phyloP scores from a whole-genome alignment of 2,888 invertebrate genomes.

The Ametastegia equiseti region DNA sequence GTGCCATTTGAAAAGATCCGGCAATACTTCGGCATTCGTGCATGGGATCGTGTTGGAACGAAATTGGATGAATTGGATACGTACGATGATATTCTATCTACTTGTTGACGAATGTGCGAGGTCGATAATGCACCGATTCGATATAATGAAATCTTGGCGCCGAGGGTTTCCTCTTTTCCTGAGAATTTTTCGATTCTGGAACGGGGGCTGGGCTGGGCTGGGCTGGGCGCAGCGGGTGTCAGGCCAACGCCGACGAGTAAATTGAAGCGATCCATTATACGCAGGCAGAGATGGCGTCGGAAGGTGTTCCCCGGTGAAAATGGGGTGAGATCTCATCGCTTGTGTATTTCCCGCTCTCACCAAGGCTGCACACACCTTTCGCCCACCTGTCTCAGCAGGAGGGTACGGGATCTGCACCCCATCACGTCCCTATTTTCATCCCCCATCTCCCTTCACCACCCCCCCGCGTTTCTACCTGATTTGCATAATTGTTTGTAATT shows the following conservation, averaged over 20 bases:
- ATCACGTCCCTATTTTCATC: neutral
- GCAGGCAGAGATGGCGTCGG: slow-evolving; percentile 51
- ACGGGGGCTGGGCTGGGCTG: slow-evolving; percentile 4
- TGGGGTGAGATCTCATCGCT: slow-evolving; percentile 43
- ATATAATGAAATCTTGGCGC: slow-evolving; percentile 35
- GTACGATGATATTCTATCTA: neutral
- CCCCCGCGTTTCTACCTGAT: neutral
- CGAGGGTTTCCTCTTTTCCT: slow-evolving; percentile 8
- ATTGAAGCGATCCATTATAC: slow-evolving; percentile 70
- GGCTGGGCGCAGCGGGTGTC: slow-evolving; percentile 56
- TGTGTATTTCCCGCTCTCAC: slow-evolving; percentile 41
- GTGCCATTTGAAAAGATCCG: no score
- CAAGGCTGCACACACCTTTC: slow-evolving; percentile 16
- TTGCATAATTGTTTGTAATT: slow-evolving; percentile 40
- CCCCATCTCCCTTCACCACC: neutral
- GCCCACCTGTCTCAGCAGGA: slow-evolving; percentile 36
- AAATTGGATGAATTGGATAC: neutral
- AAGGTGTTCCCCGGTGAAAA: slow-evolving; percentile 44
- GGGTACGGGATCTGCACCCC: slow-evolving; percentile 6
- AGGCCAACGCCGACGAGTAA: slow-evolving; percentile 64
- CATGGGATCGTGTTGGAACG: neutral
- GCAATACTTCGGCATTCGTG: no score
- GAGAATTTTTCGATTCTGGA: slow-evolving; percentile 59
- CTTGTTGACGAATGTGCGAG: slow-evolving; percentile 13
- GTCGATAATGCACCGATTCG: slow-evolving; percentile 20